phyloP scores from a whole-genome alignment of 2,888 invertebrate genomes.

The Bellardia bayeri region DNA sequence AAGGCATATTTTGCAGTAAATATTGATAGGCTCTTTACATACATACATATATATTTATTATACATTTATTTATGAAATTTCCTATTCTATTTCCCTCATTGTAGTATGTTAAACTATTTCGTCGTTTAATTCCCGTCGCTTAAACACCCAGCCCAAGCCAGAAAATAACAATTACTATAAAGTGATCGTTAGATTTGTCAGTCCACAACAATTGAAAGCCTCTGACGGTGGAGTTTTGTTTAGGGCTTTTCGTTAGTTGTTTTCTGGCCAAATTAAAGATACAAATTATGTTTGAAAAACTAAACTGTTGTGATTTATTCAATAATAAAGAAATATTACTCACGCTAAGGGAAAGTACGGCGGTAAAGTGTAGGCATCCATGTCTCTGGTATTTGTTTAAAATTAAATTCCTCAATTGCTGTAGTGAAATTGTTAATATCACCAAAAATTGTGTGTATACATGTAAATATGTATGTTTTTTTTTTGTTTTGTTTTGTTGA shows the following conservation, averaged over 20 bases:
- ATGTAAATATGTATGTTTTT: slow-evolving; percentile 5
- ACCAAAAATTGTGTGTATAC: slow-evolving; percentile 9
- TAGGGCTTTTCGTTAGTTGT: slow-evolving; percentile 60
- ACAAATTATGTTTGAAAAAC: not conserved
- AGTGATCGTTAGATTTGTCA: slow-evolving; percentile 10
- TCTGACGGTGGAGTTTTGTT: slow-evolving; percentile 12
- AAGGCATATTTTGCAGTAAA: too few relatives aligned
- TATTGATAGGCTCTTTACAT: too few relatives aligned
- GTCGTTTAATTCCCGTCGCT: not conserved
- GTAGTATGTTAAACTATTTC: too few relatives aligned
- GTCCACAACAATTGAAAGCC: slow-evolving; percentile 55
- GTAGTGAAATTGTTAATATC: slow-evolving; percentile 17
- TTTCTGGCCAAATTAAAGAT: not conserved
- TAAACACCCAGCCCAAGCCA: not conserved
- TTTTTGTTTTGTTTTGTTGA: not conserved
- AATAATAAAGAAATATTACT: slow-evolving; percentile 64
- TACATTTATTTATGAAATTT: too few relatives aligned
- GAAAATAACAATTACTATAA: not conserved
- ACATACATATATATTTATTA: too few relatives aligned
- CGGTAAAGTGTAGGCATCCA: slow-evolving; percentile 79
- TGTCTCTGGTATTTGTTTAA: slow-evolving; percentile 36
- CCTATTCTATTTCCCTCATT: too few relatives aligned
- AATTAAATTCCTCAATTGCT: not conserved
- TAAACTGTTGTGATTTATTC: not conserved
- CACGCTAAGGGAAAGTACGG: slow-evolving; percentile 79